These are phyloP conservation scores for Sitta europaea DNA, from an alignment of 2,113 vertebrate genomes.

Conservation along the genomic window DNA sequence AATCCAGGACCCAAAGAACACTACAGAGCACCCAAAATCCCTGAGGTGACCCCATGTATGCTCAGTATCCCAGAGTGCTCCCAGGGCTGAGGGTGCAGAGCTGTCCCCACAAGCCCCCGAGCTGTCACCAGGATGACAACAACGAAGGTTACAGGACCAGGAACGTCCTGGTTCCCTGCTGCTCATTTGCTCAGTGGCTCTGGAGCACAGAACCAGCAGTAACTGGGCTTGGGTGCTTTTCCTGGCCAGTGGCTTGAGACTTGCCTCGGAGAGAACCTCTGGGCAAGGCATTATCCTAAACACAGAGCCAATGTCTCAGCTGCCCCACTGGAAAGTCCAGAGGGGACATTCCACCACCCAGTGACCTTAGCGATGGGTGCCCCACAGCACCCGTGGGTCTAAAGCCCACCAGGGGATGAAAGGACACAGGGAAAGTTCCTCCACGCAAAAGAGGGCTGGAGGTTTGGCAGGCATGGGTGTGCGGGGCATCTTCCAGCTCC, in stretches of 20 bases:
- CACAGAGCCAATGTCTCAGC: background rate
- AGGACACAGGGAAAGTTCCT: background rate
- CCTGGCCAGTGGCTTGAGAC: background rate
- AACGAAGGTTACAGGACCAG: rapidly evolving
- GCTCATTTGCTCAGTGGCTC: background rate
- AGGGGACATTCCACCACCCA: background rate
- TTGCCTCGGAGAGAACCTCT: background rate
- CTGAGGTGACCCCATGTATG: rapidly evolving
- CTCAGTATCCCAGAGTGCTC: background rate
- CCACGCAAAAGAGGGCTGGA: background rate
- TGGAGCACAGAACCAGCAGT: background rate
- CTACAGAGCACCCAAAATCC: background rate
- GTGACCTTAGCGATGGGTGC: background rate
- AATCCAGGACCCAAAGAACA: background rate
- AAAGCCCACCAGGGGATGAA: background rate
- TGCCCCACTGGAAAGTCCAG: background rate
- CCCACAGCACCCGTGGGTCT: rapidly evolving
- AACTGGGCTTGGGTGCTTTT: background rate
- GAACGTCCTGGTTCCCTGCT: background rate
- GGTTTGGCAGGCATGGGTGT: background rate
- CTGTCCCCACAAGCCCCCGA: background rate
- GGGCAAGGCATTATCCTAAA: background rate
- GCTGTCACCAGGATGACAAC: background rate
- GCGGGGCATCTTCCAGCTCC: background rate
- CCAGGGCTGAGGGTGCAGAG: background rate